These are phyloP conservation scores for Poliocrania exsul DNA, from an alignment of 2,797 vertebrate species.

Conservation along the genomic window DNA sequence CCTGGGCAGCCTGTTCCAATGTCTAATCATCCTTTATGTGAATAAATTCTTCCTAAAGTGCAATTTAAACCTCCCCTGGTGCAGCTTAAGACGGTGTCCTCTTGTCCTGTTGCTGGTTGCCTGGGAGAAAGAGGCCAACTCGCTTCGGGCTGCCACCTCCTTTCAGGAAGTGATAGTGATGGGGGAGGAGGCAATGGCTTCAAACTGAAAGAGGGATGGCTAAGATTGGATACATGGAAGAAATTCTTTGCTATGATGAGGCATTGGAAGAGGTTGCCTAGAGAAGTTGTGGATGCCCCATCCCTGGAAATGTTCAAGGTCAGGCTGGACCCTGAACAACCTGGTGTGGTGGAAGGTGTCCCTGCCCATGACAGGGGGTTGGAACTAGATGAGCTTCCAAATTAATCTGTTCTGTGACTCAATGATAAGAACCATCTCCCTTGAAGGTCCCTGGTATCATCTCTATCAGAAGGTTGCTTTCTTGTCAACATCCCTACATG, in stretches of 20 bases:
- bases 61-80: neutral
- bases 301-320: neutral
- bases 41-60: neutral
- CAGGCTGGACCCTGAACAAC: neutral
- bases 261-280: neutral
- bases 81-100: neutral
- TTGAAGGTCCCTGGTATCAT: too few species aligned
- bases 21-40: neutral
- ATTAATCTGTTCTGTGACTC: neutral
- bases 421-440: neutral
- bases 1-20: neutral
- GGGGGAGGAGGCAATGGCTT: neutral
- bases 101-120: neutral
- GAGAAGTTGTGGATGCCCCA: neutral
- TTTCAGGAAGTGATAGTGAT: neutral
- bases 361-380: neutral
- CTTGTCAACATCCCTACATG: rapidly evolving
- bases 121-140: neutral
- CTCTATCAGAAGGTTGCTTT: neutral
- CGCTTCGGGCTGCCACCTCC: neutral
- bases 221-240: neutral
- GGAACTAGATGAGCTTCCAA: neutral
- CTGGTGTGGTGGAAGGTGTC: neutral
- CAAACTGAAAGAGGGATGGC: neutral
- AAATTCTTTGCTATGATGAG: neutral